A percentile compares a stretch with the other conserved stretches of the same genome.
Conservation (phyloP, 2,797 vertebrate species). For the Squalus acanthias region DNA sequence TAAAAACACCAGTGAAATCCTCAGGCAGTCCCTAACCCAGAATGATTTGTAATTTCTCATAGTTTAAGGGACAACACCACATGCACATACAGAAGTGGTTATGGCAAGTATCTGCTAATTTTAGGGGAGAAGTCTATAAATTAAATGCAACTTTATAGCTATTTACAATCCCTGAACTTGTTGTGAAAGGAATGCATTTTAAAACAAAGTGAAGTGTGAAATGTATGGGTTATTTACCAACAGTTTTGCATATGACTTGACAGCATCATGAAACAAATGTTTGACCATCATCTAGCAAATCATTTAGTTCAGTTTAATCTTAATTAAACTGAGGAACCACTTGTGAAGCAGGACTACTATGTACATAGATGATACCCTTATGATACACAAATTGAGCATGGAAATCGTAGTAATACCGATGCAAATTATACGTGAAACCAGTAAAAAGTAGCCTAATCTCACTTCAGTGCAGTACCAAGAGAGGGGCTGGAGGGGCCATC, state of each 20-base stretch:
- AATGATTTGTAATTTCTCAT: not conserved
- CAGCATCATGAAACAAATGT: not conserved
- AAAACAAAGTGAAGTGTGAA: not conserved
- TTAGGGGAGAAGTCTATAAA: not conserved
- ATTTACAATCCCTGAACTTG: not conserved
- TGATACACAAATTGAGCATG: not conserved
- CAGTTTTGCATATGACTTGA: not conserved
- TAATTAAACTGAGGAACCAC: not conserved
- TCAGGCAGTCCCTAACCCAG: not conserved
- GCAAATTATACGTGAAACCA: no score
- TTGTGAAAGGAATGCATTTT: not conserved
- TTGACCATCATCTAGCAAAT: not conserved
- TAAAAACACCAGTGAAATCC: not conserved
- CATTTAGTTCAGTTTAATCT: not conserved
- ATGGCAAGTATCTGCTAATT: not conserved
- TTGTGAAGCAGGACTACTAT: not conserved
- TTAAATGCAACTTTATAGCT: constrained; percentile 3
- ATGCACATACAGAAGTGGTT: not conserved
- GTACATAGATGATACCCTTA: not conserved
- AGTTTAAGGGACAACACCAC: not conserved
- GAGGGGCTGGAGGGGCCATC: not conserved
- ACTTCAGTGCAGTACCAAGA: not conserved
- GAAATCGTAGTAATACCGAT: not conserved
- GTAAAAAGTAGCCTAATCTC: not conserved
- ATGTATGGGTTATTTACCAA: not conserved